Base-by-base conservation (phyloP, 2,113 vertebrate species). In the Sinocyclocheilus anshuiensis region DNA sequence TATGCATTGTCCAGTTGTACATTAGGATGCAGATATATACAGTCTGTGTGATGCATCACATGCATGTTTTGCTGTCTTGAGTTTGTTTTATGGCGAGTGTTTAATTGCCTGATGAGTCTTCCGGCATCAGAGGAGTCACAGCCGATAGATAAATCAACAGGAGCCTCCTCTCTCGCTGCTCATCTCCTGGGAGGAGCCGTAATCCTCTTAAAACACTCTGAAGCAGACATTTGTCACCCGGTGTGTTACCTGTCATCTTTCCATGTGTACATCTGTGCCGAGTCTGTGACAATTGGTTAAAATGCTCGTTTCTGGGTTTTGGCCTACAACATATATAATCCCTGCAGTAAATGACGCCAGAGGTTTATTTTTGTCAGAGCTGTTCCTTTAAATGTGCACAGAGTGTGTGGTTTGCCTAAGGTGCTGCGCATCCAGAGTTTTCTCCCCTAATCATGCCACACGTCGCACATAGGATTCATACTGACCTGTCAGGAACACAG, bases 141-240 rank as follows among this genome's bases (percentile, higher is more conserved):
- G 90, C 91, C 90, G 89, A 89, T 93, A 91, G 89, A 89, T 93
- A 91, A 89, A 92, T 94, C 87, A 92, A 0, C 81, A 77, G 83
- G 22, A 90, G 84, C 69, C 61, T 71, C 42, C 50, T 53, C 29
- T 26, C 48, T 69, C 72, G 20, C 72, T 45, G 39, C 45, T 67
- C 61, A 16, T 81, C 84, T 81, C 78, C 59, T 16, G 84, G 69
- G 20, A 90, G 88, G 90, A 86, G 69, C 77, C 86, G 71, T 91
- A 91, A 92, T 93, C 87, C 83, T 92, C 87, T 92, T 92, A 89
- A 94, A 92, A 90, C 90, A 88, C 85, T 92, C 89, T 89, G 92
- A 91, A 92, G 87, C 84, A 88, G 83, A 86, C 22, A 88, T 94
- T 95, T 94, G 87, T 94, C 90, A 92, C 86, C 2, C 0, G 0